Conservation (phyloP, 2,888 invertebrate species). For the Actias luna region DNA sequence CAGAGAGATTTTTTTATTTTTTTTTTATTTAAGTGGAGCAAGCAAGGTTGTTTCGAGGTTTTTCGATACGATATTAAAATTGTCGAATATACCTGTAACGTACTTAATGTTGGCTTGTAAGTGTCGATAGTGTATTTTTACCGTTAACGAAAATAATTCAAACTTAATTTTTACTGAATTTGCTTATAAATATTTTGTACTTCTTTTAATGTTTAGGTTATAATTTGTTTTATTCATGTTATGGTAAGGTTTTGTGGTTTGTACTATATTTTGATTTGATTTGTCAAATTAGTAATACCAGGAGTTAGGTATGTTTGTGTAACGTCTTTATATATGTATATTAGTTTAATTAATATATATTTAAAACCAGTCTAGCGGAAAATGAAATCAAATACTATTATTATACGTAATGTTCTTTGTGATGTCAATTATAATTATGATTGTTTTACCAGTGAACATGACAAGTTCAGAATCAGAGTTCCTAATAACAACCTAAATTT, state of each 20-base stretch:
- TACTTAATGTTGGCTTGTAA: neutral
- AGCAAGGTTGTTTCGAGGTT: slow-evolving; percentile 43
- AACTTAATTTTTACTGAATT: no score
- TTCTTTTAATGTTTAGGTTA: neutral
- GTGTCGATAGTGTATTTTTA: neutral
- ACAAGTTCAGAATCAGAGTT: neutral
- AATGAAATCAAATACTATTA: no score
- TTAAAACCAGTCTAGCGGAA: no score
- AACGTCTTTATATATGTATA: no score
- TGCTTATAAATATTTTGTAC: no score
- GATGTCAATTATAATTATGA: neutral
- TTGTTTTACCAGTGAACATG: neutral
- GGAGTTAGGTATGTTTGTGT: no score
- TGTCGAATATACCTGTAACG: neutral
- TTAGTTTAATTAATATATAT: no score
- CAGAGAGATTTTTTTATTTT: slow-evolving; percentile 44
- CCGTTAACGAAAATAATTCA: neutral
- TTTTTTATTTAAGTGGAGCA: slow-evolving; percentile 21
- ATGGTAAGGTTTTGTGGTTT: no score
- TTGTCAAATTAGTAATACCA: no score
- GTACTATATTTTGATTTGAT: no score
- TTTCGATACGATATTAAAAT: slow-evolving; percentile 16
- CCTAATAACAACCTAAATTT: neutral
- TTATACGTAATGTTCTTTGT: no score
- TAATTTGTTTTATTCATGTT: neutral